Evolutionary conservation across 2,113 vertebrate species (phyloP).

Genomic region (Ceuthmochares aereus): DNA sequence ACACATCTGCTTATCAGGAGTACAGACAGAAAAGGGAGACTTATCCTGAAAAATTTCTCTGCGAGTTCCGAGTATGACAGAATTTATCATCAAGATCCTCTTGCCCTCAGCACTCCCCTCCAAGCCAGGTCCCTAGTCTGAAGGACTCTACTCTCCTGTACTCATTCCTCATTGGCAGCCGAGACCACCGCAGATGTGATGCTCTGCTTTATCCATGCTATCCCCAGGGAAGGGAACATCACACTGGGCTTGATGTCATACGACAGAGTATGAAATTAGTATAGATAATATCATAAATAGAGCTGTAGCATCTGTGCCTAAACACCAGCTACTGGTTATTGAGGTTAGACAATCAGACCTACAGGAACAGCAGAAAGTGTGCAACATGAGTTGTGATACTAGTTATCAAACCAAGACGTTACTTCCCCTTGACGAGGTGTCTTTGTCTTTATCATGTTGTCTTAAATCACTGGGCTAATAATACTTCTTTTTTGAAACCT

Average conservation of each 20-base stretch:
- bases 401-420: not conserved
- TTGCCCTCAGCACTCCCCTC: not conserved
- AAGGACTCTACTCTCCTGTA: not conserved
- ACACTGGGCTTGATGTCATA: not conserved
- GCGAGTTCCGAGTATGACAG: fast-evolving
- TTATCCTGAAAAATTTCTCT: not conserved
- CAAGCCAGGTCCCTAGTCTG: not conserved
- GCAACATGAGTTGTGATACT: not conserved
- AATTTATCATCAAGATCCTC: not conserved
- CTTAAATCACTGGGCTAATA: not conserved
- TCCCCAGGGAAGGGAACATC: not conserved
- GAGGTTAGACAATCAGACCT: not conserved
- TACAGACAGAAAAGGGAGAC: not conserved
- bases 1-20: not conserved
- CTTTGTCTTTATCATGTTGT: not conserved
- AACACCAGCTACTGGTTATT: not conserved
- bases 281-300: not conserved
- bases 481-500: not conserved
- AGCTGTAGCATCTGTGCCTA: not conserved
- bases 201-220: not conserved
- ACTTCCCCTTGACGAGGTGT: not conserved
- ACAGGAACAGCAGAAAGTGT: not conserved
- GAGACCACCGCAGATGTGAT: not conserved
- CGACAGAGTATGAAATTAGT: not conserved
- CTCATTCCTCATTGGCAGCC: not conserved